Evolutionary conservation across 2,797 vertebrate genomes (phyloP).

Genomic region (Trematomus bernacchii): DNA sequence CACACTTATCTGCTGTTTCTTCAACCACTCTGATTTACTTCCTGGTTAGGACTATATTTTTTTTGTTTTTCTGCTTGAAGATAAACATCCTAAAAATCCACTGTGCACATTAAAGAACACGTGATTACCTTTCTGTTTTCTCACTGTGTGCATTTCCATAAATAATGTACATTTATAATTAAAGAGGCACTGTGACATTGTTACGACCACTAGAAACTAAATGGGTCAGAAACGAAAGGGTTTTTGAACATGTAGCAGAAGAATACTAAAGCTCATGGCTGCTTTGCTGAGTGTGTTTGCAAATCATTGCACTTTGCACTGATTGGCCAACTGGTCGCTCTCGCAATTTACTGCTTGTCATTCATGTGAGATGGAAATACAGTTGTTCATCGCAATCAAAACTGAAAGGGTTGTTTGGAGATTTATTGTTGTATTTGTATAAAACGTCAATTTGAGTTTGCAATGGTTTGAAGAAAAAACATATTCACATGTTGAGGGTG

Average conservation of each 20-base stretch:
- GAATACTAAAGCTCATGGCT: conserved; percentile 43
- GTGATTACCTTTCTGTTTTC: conserved; percentile 29
- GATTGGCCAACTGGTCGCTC: conserved; percentile 49
- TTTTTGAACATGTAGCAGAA: conserved; percentile 50
- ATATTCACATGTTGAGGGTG: background rate
- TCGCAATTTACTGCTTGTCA: conserved; percentile 42
- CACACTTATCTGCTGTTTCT: conserved; percentile 46
- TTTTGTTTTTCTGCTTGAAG: no score
- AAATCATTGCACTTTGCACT: conserved; percentile 59
- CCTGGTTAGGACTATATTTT: no score
- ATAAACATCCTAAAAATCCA: conserved; percentile 1
- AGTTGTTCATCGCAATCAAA: conserved; percentile 40
- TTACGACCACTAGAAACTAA: conserved; percentile 55
- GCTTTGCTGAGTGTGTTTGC: conserved; percentile 54
- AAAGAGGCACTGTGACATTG: conserved; percentile 70
- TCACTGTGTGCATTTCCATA: conserved; percentile 47
- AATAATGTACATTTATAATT: conserved; percentile 65
- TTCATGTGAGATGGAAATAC: conserved; percentile 32
- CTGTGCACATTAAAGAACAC: conserved; percentile 4
- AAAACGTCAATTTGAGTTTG: conserved; percentile 10
- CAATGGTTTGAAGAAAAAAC: background rate
- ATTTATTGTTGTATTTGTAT: conserved; percentile 3
- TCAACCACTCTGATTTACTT: conserved; percentile 13
- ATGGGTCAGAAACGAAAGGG: conserved; percentile 54
- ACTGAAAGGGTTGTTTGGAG: conserved; percentile 23